Conservation (phyloP, 2,888 invertebrate species). For the Drosophila meridiana region DNA sequence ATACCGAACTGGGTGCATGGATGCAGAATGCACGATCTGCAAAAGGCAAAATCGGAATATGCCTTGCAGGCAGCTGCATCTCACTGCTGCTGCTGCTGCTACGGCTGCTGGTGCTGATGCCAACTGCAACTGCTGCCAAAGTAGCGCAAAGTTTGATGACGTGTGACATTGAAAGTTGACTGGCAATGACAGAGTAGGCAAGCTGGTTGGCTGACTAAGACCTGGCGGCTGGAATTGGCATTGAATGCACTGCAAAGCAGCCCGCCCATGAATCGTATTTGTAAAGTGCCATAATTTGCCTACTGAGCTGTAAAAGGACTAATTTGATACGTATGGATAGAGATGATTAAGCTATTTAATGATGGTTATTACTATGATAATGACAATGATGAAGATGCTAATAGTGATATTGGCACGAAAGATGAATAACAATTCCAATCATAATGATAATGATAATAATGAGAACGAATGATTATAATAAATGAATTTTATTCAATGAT, state of each 20-base stretch:
- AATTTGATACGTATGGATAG: slow-evolving; percentile 23
- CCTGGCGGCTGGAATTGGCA: slow-evolving; percentile 13
- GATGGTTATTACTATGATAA: neutral
- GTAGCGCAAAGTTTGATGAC: slow-evolving; percentile 65
- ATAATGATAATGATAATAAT: neutral
- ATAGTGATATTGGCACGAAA: too few relatives aligned
- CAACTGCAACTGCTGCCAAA: slow-evolving; percentile 22
- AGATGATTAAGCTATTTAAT: neutral
- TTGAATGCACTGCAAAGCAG: slow-evolving; percentile 4
- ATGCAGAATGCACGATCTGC: slow-evolving; percentile 28
- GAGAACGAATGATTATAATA: neutral
- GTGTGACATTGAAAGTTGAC: slow-evolving; percentile 76
- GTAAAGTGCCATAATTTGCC: slow-evolving; percentile 63
- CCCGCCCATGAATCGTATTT: slow-evolving; percentile 27
- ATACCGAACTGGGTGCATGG: slow-evolving; percentile 10
- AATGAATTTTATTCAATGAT: too few relatives aligned
- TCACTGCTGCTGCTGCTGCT: neutral
- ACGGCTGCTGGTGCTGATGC: slow-evolving; percentile 2
- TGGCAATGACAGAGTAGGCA: slow-evolving; percentile 37
- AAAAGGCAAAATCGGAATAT: slow-evolving; percentile 11
- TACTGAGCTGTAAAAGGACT: slow-evolving; percentile 51
- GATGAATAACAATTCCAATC: neutral
- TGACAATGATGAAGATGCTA: neutral
- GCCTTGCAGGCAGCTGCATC: slow-evolving; percentile 1
- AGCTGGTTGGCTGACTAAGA: neutral